phyloP scores from a whole-genome alignment of 2,888 invertebrate genomes.

The Calameuta idolon region DNA sequence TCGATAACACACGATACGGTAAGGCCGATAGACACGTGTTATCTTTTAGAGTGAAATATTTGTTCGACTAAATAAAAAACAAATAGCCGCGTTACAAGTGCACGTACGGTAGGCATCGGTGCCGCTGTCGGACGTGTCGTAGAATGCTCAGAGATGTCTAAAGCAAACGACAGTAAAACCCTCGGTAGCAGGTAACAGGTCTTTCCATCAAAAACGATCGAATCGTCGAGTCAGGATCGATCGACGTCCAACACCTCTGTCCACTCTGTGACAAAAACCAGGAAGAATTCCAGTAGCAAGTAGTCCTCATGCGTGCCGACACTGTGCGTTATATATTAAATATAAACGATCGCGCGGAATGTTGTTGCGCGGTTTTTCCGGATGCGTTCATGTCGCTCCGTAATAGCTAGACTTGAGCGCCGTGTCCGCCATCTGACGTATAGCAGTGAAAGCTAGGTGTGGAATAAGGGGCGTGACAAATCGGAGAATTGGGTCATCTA shows the following conservation, averaged over 20 bases:
- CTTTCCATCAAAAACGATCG: neutral
- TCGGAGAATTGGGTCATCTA: conserved; percentile 54
- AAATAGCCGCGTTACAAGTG: neutral
- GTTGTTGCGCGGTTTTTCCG: conserved; percentile 4
- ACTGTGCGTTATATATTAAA: conserved; percentile 4
- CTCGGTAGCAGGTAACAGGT: neutral
- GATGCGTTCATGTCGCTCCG: conserved; percentile 3
- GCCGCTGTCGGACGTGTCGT: neutral
- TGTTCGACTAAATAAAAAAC: neutral
- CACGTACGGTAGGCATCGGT: neutral
- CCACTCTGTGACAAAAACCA: conserved; percentile 3
- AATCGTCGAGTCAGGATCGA: neutral
- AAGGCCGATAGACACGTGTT: neutral
- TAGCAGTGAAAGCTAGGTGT: conserved; percentile 54
- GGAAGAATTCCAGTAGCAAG: conserved; percentile 21
- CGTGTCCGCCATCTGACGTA: conserved; percentile 45
- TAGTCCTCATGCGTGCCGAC: conserved; percentile 25
- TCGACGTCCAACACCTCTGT: neutral
- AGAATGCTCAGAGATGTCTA: neutral
- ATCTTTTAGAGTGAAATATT: neutral
- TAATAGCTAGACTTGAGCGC: conserved; percentile 22
- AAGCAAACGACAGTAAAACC: neutral
- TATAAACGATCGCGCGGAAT: conserved; percentile 3
- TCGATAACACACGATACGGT: neutral
- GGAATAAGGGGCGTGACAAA: conserved; percentile 59